A percentile compares a stretch with the other conserved stretches of the same genome.
Evolutionary conservation across 1,140 invertebrate genomes (phyloP).

Genomic region (Delia radicum): DNA sequence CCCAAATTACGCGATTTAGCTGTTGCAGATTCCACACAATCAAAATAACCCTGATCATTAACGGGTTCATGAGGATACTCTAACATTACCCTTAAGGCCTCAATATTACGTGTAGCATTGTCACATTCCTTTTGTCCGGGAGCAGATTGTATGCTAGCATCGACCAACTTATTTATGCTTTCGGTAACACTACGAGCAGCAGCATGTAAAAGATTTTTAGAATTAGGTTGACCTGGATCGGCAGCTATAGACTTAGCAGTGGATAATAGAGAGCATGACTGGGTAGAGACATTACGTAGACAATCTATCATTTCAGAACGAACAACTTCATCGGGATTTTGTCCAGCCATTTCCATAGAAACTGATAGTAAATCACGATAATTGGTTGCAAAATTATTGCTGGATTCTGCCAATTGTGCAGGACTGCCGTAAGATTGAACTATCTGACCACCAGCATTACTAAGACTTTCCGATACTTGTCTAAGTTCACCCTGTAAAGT

Average conservation of each 20-base stretch:
- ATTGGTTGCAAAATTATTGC: slow-evolving; percentile 74
- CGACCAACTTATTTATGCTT: slow-evolving; percentile 87
- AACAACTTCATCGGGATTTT: slow-evolving; percentile 71
- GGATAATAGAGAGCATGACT: slow-evolving; percentile 82
- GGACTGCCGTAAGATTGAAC: slow-evolving; percentile 66
- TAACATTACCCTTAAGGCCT: slow-evolving; percentile 78
- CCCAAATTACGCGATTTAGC: slow-evolving; percentile 87
- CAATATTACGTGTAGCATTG: slow-evolving; percentile 91
- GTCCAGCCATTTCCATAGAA: slow-evolving; percentile 81
- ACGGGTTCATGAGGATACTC: slow-evolving; percentile 87
- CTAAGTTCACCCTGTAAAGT: slow-evolving; percentile 85
- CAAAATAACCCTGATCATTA: slow-evolving; percentile 88
- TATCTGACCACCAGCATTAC: slow-evolving; percentile 81
- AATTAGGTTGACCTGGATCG: slow-evolving; percentile 86
- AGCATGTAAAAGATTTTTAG: slow-evolving; percentile 82
- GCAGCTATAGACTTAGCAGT: slow-evolving; percentile 87
- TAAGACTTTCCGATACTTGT: slow-evolving; percentile 77
- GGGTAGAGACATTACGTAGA: slow-evolving; percentile 83
- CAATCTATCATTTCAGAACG: slow-evolving; percentile 79
- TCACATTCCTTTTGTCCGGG: slow-evolving; percentile 96
- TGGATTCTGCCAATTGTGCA: slow-evolving; percentile 70
- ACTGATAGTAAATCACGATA: slow-evolving; percentile 76
- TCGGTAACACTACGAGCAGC: slow-evolving; percentile 89
- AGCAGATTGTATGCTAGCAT: slow-evolving; percentile 79
- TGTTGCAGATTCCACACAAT: slow-evolving; percentile 90